Evolutionary conservation across 2,888 invertebrate genomes (phyloP).

Genomic region (Athalia circularis): DNA sequence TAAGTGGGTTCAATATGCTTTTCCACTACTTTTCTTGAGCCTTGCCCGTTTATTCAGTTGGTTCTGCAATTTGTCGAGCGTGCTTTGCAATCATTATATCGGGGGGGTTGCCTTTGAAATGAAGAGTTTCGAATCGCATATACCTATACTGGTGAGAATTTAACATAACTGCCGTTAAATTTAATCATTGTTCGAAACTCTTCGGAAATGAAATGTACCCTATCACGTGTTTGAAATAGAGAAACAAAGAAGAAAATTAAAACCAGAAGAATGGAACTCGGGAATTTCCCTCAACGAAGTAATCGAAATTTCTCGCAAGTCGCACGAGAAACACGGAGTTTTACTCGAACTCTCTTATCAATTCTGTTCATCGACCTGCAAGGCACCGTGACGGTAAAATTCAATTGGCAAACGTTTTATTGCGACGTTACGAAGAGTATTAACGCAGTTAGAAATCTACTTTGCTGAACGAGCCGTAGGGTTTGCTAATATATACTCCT

Average conservation of each 20-base stretch:
- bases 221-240: too few species aligned
- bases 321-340: conserved; percentile 1
- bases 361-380: conserved; percentile 27
- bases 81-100: conserved; percentile 1
- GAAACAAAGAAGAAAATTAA: neutral
- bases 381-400: neutral
- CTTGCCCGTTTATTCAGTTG: neutral
- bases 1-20: conserved; percentile 14
- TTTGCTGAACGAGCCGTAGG: neutral
- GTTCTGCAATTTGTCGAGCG: neutral
- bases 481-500: conserved; percentile 5
- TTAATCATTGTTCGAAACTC: neutral
- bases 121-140: neutral
- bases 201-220: neutral
- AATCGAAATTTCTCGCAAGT: conserved; percentile 9
- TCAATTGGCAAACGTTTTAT: conserved; percentile 33
- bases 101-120: neutral
- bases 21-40: neutral
- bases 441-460: neutral
- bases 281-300: neutral
- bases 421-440: conserved; percentile 14
- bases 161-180: too few species aligned
- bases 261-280: neutral
- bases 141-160: neutral
- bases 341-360: conserved; percentile 1